Percentiles rank a stretch among this genome's conserved stretches.
These are phyloP conservation scores for Crocallis elinguaria DNA, from an alignment of 2,888 invertebrate species.

Conservation along the genomic window DNA sequence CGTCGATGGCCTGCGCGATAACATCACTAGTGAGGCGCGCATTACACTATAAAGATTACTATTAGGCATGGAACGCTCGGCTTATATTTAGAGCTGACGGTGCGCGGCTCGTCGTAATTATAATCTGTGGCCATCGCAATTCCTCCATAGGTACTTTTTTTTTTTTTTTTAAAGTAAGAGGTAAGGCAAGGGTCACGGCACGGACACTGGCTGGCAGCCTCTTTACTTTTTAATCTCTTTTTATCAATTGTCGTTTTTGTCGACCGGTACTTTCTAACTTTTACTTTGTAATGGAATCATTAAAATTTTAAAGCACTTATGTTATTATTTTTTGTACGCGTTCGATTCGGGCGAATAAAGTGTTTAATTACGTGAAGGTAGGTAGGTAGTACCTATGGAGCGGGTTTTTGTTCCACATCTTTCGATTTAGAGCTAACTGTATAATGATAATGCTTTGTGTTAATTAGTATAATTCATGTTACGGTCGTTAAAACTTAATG, in stretches of 20 bases:
- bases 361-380: conserved; percentile 45
- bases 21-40: conserved; percentile 70
- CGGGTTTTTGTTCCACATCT: conserved; percentile 12
- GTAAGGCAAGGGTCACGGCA: conserved; percentile 66
- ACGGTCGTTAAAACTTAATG: conserved; percentile 9
- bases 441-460: conserved; percentile 9
- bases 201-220: conserved; percentile 41
- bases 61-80: conserved; percentile 71
- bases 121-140: conserved; percentile 73
- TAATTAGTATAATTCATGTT: conserved; percentile 9
- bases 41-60: conserved; percentile 81
- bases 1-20: conserved; percentile 62
- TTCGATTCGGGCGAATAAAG: conserved; percentile 35
- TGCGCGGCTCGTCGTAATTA: conserved; percentile 73
- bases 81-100: conserved; percentile 75
- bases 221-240: conserved; percentile 47
- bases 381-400: no score
- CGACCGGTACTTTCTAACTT: conserved; percentile 69
- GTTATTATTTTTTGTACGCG: conserved; percentile 47
- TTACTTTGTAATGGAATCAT: conserved; percentile 64
- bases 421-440: conserved; percentile 23
- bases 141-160: conserved; percentile 57
- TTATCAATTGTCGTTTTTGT: conserved; percentile 68
- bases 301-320: conserved; percentile 51
- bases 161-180: conserved; percentile 55